A percentile compares a stretch with the other conserved stretches of the same genome.
Conservation (phyloP, 1,140 invertebrate genomes). For the Dolichoris vasculosae region DNA sequence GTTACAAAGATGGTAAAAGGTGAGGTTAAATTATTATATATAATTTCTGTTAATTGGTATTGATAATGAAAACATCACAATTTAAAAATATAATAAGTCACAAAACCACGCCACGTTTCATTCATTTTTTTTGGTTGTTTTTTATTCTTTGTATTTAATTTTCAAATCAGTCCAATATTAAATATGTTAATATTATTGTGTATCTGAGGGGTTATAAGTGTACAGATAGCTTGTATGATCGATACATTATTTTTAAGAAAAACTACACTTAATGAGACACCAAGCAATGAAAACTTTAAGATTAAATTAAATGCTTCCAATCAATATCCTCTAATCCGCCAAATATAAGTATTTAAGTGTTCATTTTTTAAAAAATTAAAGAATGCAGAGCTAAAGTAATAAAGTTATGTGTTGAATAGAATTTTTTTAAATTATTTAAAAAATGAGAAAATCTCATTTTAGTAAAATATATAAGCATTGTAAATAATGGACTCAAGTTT, state of each 20-base stretch:
- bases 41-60: constrained; percentile 27
- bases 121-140: constrained; percentile 10
- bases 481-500: constrained; percentile 33
- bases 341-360: constrained; percentile 33
- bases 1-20: neutral
- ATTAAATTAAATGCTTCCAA: constrained; percentile 46
- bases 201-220: constrained; percentile 71
- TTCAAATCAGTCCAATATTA: constrained; percentile 66
- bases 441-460: constrained; percentile 16
- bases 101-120: constrained; percentile 26
- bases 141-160: constrained; percentile 47
- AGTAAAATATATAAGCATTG: constrained; percentile 34
- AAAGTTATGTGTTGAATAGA: too few relatives aligned
- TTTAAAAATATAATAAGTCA: constrained; percentile 13
- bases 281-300: constrained; percentile 34
- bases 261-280: constrained; percentile 64
- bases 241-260: constrained; percentile 64
- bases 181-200: constrained; percentile 71
- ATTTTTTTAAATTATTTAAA: too few relatives aligned
- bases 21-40: constrained; percentile 13
- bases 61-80: constrained; percentile 10
- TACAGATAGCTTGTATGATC: constrained; percentile 70
- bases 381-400: too few relatives aligned
- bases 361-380: constrained; percentile 19
- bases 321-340: constrained; percentile 12